phyloP scores from a whole-genome alignment of 2,113 vertebrate genomes.

The Triplophysa tibetana region DNA sequence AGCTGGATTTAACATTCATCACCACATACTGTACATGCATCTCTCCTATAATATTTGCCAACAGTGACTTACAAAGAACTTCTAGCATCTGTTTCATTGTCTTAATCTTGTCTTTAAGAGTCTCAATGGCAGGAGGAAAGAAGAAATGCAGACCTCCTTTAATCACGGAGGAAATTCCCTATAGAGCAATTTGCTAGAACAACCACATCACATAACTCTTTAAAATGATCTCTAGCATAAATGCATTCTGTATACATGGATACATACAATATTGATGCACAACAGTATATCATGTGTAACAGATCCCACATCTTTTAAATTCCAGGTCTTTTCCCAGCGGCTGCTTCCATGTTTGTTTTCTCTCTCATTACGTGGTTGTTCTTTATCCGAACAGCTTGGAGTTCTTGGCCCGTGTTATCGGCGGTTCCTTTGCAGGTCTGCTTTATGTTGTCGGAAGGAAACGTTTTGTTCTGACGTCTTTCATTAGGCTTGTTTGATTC shows the following conservation, averaged over 20 bases:
- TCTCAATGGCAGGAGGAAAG: not conserved
- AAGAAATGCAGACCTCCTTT: constrained; percentile 1
- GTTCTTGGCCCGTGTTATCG: constrained; percentile 39
- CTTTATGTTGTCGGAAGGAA: constrained; percentile 20
- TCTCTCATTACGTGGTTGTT: constrained; percentile 1
- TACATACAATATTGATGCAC: too few species aligned
- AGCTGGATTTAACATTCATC: constrained; percentile 20
- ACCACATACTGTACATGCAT: not conserved
- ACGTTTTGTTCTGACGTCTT: constrained; percentile 29
- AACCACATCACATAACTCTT: too few species aligned
- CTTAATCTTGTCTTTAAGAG: not conserved
- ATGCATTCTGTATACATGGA: too few species aligned
- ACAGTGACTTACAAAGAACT: constrained; percentile 19
- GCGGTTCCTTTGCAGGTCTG: not conserved
- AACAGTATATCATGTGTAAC: too few species aligned
- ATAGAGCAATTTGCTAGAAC: too few species aligned
- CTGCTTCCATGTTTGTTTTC: constrained; percentile 21
- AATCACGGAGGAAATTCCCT: too few species aligned
- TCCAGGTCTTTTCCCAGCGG: not conserved
- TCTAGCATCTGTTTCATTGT: constrained; percentile 14
- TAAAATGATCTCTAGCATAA: too few species aligned
- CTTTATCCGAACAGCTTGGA: not conserved
- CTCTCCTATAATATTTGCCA: constrained; percentile 14
- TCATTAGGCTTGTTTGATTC: constrained; percentile 33
- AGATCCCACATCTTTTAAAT: too few species aligned